Percentiles rank a stretch among this genome's conserved stretches.
phyloP scores from a whole-genome alignment of 2,797 vertebrate genomes.

The Microhierax caerulescens region DNA sequence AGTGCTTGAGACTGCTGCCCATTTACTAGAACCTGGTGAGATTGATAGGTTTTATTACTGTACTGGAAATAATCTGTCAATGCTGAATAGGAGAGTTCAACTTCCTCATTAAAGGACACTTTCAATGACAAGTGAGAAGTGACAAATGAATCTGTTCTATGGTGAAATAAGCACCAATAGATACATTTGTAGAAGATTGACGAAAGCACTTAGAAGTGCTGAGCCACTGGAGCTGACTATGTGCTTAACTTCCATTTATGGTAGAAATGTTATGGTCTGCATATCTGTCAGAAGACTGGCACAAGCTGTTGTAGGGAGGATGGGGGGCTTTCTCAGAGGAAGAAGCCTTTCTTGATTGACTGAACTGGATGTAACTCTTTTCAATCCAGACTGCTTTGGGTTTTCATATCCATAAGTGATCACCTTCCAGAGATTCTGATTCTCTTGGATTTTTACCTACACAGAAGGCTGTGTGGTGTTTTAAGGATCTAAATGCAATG shows the following conservation, averaged over 20 bases:
- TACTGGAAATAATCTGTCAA: not conserved
- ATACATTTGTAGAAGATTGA: not conserved
- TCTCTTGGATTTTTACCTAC: not conserved
- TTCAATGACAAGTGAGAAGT: not conserved
- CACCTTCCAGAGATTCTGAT: not conserved
- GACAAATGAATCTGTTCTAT: not conserved
- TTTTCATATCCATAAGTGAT: accelerated
- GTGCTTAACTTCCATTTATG: not conserved
- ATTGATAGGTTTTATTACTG: not conserved
- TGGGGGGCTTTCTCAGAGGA: not conserved
- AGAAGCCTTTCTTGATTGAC: not conserved
- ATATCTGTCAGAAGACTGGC: too few relatives aligned
- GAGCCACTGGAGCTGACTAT: not conserved
- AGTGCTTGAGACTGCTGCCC: not conserved
- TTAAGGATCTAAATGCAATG: not conserved
- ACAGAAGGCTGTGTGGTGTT: not conserved
- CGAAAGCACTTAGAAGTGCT: not conserved
- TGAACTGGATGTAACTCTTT: not conserved
- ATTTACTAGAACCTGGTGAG: not conserved
- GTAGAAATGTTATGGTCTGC: not conserved
- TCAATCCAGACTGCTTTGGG: not conserved
- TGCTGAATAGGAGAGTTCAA: not conserved
- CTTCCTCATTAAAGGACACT: not conserved
- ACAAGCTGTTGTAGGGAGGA: accelerated
- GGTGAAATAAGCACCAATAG: not conserved